Base-by-base conservation (phyloP, 2,797 vertebrate genomes). In the Pagetopsis macropterus region DNA sequence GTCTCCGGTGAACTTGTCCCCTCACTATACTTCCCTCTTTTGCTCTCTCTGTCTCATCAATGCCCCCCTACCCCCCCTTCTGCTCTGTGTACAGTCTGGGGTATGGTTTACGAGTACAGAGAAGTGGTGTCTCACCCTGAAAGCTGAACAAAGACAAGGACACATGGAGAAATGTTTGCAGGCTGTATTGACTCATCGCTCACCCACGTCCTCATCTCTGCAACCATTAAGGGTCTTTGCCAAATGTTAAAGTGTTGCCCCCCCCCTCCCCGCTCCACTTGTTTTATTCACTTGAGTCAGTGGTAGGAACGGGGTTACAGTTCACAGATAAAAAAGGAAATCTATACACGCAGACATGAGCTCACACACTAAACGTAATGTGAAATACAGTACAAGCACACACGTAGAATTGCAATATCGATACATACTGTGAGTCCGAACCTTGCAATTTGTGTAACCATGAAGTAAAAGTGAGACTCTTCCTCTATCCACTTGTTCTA, bases 401-500 rank as follows among this genome's bases (percentile, higher is more conserved):
- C 55, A 66, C 67, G 75, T 60, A 82, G 71, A 85, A 61, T 56
- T 69, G 63, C 59, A 84, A 55, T 79, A 78, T 66, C 49, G 67
- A 81, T 61, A 78, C 78, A 64, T 66, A 65, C 82, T 84, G 76
- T 74, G 81, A 82, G 73, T 76, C 68, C 82, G 78, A 71, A 79
- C 50, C 71, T 72, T 76, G 78, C 66, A 78, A 76, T 77, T 79
- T 66, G 56, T 65, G 70, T 72, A 65, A 56, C 46, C 10, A 83
- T 76, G 69, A 83, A 84, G 72, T 80, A 82, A 63, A 69, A 63
- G 77, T 63, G 51, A 50, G 80, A 75, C 94, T 93, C 90, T 89
- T 93, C 82, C 88, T 89, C 82, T 91, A 82, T 93, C 91, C 87
- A 89, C 93, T 92, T 79, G 92, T 96, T 96, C 95, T 95, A 96